Evolutionary conservation across 2,797 vertebrate genomes (phyloP).

Genomic region (Anableps anableps): DNA sequence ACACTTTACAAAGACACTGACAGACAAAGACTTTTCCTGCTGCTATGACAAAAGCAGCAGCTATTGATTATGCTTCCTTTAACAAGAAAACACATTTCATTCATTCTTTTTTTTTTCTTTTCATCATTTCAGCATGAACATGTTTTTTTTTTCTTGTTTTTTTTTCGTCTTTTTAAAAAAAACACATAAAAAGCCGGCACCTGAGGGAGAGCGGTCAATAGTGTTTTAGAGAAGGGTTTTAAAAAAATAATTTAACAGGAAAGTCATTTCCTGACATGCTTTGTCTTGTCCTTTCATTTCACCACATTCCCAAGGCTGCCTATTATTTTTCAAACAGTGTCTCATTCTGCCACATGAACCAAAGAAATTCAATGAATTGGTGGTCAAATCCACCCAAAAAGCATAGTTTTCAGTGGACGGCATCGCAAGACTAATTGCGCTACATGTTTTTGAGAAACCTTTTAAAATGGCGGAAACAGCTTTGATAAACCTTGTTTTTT

Average conservation of each 20-base stretch:
- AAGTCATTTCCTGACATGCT: constrained; percentile 70
- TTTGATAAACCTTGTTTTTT: background rate
- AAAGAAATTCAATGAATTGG: constrained; percentile 42
- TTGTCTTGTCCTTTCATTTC: constrained; percentile 64
- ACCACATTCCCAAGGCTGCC: constrained; percentile 67
- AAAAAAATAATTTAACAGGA: constrained; percentile 55
- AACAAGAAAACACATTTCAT: constrained; percentile 28
- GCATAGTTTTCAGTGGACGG: constrained; percentile 27
- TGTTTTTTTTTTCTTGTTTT: constrained; percentile 20
- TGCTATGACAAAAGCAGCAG: constrained; percentile 21
- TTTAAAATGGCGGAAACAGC: background rate
- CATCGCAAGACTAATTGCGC: constrained; percentile 15
- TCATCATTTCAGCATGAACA: background rate
- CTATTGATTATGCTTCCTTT: constrained; percentile 35
- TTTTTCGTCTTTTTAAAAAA: constrained; percentile 29
- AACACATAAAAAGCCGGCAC: constrained; percentile 22
- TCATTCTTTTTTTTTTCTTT: constrained; percentile 19
- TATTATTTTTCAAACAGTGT: constrained; percentile 65
- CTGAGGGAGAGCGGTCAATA: constrained; percentile 40
- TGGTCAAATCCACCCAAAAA: constrained; percentile 39
- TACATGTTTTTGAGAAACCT: background rate
- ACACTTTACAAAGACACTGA: constrained; percentile 60
- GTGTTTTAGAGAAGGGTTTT: constrained; percentile 39
- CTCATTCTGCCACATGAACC: constrained; percentile 49
- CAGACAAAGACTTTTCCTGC: constrained; percentile 46